A percentile compares a stretch with the other conserved stretches of the same genome.
These are phyloP conservation scores for Brotula barbata DNA, from an alignment of 2,797 vertebrate species.

Conservation along the genomic window DNA sequence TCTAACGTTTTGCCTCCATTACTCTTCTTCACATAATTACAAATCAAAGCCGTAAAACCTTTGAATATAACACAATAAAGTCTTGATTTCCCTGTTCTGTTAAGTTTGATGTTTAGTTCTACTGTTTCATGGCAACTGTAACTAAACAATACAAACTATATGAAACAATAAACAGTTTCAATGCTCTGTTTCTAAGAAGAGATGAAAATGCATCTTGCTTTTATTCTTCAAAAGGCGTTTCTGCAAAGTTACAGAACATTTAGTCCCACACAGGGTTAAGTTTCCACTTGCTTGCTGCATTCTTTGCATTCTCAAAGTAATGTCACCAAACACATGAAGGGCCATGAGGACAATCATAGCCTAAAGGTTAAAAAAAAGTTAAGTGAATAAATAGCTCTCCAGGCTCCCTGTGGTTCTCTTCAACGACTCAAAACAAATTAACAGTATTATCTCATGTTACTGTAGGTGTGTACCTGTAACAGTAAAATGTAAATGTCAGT, in stretches of 20 bases:
- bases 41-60: slow-evolving; percentile 18
- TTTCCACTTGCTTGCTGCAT: slow-evolving; percentile 20
- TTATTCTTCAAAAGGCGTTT: slow-evolving; percentile 20
- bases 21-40: slow-evolving; percentile 44
- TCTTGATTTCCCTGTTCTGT: slow-evolving; percentile 65
- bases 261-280: slow-evolving; percentile 22
- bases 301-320: slow-evolving; percentile 35
- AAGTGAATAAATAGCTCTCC: slow-evolving; percentile 9
- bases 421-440: not conserved
- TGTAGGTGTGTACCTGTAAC: not conserved
- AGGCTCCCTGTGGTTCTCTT: not conserved
- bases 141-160: slow-evolving; percentile 56
- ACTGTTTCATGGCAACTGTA: not conserved
- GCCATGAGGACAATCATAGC: not conserved
- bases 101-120: slow-evolving; percentile 34
- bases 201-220: slow-evolving; percentile 47
- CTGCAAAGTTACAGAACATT: slow-evolving; percentile 38
- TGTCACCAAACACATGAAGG: slow-evolving; percentile 9
- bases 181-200: slow-evolving; percentile 51
- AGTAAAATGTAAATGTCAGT: slow-evolving; percentile 5
- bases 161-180: slow-evolving; percentile 65
- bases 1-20: slow-evolving; percentile 2
- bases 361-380: not conserved
- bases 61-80: slow-evolving; percentile 10
- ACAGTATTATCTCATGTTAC: not conserved